Conservation (phyloP, 2,113 vertebrate genomes). For the Neotragus pygmaeus region DNA sequence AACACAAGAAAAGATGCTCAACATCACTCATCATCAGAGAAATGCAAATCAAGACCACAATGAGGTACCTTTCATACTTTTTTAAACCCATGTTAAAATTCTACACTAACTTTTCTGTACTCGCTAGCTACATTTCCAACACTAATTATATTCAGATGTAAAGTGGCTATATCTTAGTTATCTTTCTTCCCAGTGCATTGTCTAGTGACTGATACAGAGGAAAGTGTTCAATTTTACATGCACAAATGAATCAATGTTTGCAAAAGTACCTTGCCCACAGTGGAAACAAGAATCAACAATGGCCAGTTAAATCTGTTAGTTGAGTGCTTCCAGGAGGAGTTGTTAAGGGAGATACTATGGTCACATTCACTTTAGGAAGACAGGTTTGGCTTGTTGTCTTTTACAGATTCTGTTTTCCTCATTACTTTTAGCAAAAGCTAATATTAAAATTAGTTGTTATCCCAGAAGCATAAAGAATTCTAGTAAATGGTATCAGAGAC, state of each 20-base stretch:
- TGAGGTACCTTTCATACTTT: background rate
- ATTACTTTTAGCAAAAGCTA: conserved; percentile 10
- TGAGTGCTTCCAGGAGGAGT: background rate
- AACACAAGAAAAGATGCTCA: too few relatives aligned
- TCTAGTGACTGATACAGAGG: background rate
- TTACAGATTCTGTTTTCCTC: conserved; percentile 25
- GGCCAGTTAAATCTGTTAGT: background rate
- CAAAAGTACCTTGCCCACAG: background rate
- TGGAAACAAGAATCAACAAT: background rate
- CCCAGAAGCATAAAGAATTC: background rate
- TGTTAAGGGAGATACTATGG: background rate
- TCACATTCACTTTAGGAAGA: background rate
- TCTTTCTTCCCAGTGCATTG: background rate
- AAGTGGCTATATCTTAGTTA: background rate
- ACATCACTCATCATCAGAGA: too few relatives aligned
- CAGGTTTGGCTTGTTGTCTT: background rate
- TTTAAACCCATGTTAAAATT: background rate
- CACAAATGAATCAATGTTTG: background rate
- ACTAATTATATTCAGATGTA: background rate
- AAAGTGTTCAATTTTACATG: background rate
- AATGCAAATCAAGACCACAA: too few relatives aligned
- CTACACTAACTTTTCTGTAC: background rate
- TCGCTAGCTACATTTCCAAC: background rate
- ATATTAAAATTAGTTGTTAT: conserved; percentile 30
- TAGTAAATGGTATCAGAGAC: background rate